Evolutionary conservation across 2,113 vertebrate genomes (phyloP).

Genomic region (Leucosticte australis): DNA sequence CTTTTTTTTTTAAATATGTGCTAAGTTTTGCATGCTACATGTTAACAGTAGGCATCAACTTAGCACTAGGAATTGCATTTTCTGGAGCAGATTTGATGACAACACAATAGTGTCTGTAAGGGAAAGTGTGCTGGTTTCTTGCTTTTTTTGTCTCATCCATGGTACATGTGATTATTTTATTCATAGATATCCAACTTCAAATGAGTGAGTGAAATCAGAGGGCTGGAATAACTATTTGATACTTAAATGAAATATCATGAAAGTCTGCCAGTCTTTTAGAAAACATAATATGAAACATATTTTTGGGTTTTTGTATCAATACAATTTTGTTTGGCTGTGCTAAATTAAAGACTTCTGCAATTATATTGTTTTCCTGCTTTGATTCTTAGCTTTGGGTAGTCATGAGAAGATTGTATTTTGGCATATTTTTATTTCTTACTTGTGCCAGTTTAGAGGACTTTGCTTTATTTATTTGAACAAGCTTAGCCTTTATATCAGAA

Average conservation of each 20-base stretch:
- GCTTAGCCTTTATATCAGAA: not conserved
- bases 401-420: not conserved
- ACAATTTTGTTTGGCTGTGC: not conserved
- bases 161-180: not conserved
- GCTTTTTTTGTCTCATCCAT: not conserved
- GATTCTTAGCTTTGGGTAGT: not conserved
- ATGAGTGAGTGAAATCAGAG: not conserved
- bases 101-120: not conserved
- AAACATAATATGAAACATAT: not conserved
- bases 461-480: not conserved
- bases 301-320: not conserved
- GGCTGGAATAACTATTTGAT: not conserved
- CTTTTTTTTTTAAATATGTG: not conserved
- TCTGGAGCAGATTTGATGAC: not conserved
- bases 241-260: not conserved
- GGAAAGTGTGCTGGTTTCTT: not conserved
- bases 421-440: not conserved
- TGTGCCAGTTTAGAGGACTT: not conserved
- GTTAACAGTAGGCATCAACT: not conserved
- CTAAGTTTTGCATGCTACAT: not conserved
- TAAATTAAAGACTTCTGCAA: not conserved
- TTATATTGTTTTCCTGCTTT: not conserved
- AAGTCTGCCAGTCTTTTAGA: not conserved
- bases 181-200: not conserved
- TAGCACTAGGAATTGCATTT: not conserved